These are phyloP conservation scores for Lycocerus yunnanus DNA, from an alignment of 2,888 invertebrate genomes.

Conservation along the genomic window DNA sequence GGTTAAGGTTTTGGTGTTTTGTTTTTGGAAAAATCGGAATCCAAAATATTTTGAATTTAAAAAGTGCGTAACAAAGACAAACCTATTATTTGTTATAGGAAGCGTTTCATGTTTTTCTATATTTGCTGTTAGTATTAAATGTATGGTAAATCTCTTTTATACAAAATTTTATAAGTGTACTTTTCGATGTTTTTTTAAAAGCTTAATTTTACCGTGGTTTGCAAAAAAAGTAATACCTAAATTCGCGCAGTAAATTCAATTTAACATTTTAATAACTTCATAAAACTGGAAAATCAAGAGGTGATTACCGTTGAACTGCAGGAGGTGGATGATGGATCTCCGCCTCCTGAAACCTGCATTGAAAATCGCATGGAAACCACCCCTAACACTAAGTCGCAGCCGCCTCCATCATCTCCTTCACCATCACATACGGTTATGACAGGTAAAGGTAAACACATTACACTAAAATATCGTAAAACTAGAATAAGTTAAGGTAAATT, in stretches of 20 bases:
- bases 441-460: slow-evolving; percentile 47
- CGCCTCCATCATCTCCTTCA: slow-evolving; percentile 47
- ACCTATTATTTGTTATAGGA: background rate
- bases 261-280: slow-evolving; percentile 9
- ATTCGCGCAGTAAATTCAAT: background rate
- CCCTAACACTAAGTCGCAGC: slow-evolving; percentile 40
- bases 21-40: slow-evolving; percentile 6
- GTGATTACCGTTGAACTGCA: slow-evolving; percentile 53
- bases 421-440: slow-evolving; percentile 56
- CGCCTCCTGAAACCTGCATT: slow-evolving; percentile 43
- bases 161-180: background rate
- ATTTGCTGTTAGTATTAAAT: background rate
- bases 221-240: background rate
- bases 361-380: slow-evolving; percentile 42
- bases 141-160: background rate
- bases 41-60: background rate
- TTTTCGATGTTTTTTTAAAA: background rate
- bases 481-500: background rate
- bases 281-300: slow-evolving; percentile 53
- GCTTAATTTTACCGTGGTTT: background rate
- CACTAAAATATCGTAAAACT: slow-evolving; percentile 4
- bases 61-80: background rate
- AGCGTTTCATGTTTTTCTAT: background rate
- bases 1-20: slow-evolving; percentile 34
- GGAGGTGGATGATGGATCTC: slow-evolving; percentile 53